Base-by-base conservation (phyloP, 2,888 invertebrate genomes). In the Petrophora chlorosata region DNA sequence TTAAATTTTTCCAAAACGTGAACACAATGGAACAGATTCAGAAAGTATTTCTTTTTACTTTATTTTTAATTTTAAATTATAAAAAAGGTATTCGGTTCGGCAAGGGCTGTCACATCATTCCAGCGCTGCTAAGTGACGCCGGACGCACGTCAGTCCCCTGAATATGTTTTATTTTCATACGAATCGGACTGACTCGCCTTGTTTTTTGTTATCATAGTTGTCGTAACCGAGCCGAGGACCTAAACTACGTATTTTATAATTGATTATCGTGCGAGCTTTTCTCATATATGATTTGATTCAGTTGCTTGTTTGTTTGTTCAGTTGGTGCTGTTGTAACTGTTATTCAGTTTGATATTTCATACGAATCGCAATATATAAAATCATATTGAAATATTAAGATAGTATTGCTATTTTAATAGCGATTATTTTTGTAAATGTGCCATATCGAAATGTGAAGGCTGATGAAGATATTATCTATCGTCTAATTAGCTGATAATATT, bases 111-210 rank as follows among this genome's bases (percentile, higher is more conserved):
- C 90, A 89, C 89, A 88, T 89, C 89, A 89, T 82, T 87, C 89
- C 87, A 79, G 84, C 88, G 88, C 89, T 85, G 85, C 86, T 88
- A 88, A 89, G 90, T 89, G 90, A 89, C 88, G 89, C 88, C 86
- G 86, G 89, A 88, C 90, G 89, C 89, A 87, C 89, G 89, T 89
- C 89, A 88, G 74, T 85, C 79, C 73, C 66, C 70, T 68, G 78
- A 76, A 82, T 81, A 79, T 82, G 82, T 87, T 89, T 89, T 89
- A 89, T 90, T 90, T 88, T 85, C 82, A 84, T 85, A 84, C 79
- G 82, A 86, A 82, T 85, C 80, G 72, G 76, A 81, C 80, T 69
- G 79, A 74, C 81, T 83, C 70, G 79, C 72, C 77, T 76, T 73
- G 75, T 85, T 89, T 88, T 88, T 89, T 88, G 80, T 85, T 82